Evolutionary conservation across 1,140 invertebrate species (phyloP).

Genomic region (Asbolus verrucosus): DNA sequence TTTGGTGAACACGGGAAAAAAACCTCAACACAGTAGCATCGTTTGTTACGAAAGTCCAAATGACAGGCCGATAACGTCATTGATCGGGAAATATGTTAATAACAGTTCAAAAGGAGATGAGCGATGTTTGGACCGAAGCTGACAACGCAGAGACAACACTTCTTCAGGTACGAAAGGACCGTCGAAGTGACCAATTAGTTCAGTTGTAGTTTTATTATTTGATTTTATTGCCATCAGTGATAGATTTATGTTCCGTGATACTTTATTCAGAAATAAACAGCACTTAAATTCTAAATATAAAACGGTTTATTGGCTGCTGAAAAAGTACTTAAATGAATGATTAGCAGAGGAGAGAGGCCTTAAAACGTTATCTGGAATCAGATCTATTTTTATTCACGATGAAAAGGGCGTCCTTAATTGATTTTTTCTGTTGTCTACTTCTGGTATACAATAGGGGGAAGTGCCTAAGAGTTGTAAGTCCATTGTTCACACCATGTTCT

Average conservation of each 20-base stretch:
- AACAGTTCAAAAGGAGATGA: too few relatives aligned
- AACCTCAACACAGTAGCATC: conserved; percentile 12
- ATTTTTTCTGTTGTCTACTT: not conserved
- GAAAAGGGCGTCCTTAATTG: conserved; percentile 1
- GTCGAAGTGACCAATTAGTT: conserved; percentile 1
- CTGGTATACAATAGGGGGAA: not conserved
- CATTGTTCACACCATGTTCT: not conserved
- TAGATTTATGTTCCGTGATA: not conserved
- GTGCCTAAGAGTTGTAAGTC: too few relatives aligned
- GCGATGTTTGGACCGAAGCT: too few relatives aligned
- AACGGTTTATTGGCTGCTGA: conserved; percentile 15
- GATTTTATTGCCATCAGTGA: conserved; percentile 8
- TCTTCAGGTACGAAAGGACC: too few relatives aligned
- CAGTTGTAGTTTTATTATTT: not conserved
- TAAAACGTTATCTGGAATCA: not conserved
- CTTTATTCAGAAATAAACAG: conserved; percentile 16
- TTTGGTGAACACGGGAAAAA: conserved; percentile 3
- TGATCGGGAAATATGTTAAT: not conserved
- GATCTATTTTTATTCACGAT: not conserved
- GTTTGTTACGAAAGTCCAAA: conserved; percentile 1
- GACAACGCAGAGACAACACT: too few relatives aligned
- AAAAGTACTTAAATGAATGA: conserved; percentile 9
- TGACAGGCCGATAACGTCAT: conserved; percentile 12
- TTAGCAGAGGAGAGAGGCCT: not conserved
- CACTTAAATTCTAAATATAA: conserved; percentile 27